These are phyloP conservation scores for Hyles lineata DNA, from an alignment of 2,888 invertebrate species.

Conservation along the genomic window DNA sequence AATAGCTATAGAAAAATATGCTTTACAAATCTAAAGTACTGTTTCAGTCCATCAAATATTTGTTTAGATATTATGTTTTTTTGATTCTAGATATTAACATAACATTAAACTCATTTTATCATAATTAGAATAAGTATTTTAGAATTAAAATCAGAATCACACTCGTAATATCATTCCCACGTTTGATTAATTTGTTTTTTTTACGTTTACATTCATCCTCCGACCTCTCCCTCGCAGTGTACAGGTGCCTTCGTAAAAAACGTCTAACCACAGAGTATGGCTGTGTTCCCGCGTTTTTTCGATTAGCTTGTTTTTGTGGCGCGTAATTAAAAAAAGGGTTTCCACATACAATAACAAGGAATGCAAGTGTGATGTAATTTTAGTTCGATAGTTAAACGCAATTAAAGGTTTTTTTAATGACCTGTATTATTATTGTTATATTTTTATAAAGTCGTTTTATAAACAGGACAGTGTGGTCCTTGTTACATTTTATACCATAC, in stretches of 20 bases:
- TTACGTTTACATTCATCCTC: neutral
- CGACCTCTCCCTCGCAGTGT: conserved; percentile 28
- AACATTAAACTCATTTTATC: neutral
- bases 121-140: too few relatives aligned
- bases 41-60: neutral
- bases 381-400: conserved; percentile 9
- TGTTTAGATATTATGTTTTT: neutral
- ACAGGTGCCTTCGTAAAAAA: conserved; percentile 30
- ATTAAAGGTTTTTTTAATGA: neutral
- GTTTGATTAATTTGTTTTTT: conserved; percentile 28
- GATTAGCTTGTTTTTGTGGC: conserved; percentile 35
- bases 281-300: conserved; percentile 66
- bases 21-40: too few relatives aligned
- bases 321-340: conserved; percentile 30
- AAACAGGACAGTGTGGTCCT: too few relatives aligned
- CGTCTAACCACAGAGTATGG: conserved; percentile 45
- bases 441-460: too few relatives aligned
- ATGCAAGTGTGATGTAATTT: conserved; percentile 24
- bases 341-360: conserved; percentile 6
- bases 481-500: too few relatives aligned
- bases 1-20: too few relatives aligned
- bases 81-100: neutral
- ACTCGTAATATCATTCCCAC: conserved; percentile 25
- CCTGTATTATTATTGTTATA: too few relatives aligned
- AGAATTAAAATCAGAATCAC: neutral